Evolutionary conservation across 2,888 invertebrate genomes (phyloP), one percentile per base, ranked within the genome.

Genomic region (Gerris lacustris): DNA sequence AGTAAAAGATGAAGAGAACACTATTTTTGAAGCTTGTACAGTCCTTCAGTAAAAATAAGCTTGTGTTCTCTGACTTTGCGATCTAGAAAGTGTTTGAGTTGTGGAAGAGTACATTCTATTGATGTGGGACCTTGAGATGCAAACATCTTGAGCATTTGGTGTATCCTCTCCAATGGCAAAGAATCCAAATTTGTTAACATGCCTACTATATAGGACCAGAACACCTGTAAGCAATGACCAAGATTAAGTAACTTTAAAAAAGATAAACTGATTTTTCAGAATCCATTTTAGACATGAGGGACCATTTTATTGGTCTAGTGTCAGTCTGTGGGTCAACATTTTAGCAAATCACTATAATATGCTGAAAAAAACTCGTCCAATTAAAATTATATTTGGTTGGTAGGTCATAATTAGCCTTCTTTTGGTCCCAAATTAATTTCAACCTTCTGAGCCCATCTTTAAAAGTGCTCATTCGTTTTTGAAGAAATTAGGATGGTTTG

Each of bases 201-300:
- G 18, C 96, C 96, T 67, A 94, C 91, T 77, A 97, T 95, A 78
- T 96, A 97, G 0, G 95, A 93, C 97, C 97, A 97, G 80, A 96
- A 95, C 67, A 89, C 87, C 85, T 86, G 78, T 63, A 79, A 55
- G 55, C 15, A 55, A 55, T 55, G 55, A 55, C 55, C 55, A 55
- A 15, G 2, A 55, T 55, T 55, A 55, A 11, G 9, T 5, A 55
- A 11, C 15, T 9, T 5, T 55, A 55, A 55, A 31, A 31, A 31
- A 31, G 31, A 31, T 1, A 31, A 31, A 31, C 1, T 31, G 4
- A 31, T 31, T 31, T 31, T 31, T 31, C 31, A 31, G 31, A 31
- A 31, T 4, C 31, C 31, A 31, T 31, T 31, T 31, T 4, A 31
- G 31, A 31, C 31, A 31, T 4, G 31, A 31, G 31, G 31, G 31